These are phyloP conservation scores for Drosophila aldrichi DNA, from an alignment of 2,888 invertebrate genomes.

Conservation along the genomic window DNA sequence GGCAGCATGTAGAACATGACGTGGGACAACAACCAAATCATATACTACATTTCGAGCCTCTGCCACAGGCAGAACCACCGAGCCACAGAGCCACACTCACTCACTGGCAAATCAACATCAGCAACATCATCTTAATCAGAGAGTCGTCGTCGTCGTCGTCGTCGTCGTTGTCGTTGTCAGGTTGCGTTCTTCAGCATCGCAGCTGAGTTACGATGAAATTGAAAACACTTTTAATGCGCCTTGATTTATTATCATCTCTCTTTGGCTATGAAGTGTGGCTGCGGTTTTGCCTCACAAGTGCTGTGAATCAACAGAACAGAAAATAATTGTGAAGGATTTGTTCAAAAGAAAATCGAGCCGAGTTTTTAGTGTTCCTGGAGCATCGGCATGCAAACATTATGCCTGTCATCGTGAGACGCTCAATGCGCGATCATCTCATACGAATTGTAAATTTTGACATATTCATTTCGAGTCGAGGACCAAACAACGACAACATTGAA, in stretches of 20 bases:
- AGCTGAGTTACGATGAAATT: constrained; percentile 67
- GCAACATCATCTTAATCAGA: constrained; percentile 68
- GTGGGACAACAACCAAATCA: constrained; percentile 65
- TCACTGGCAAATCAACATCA: constrained; percentile 47
- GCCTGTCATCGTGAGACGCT: constrained; percentile 52
- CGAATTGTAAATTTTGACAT: constrained; percentile 79
- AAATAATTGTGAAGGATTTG: constrained; percentile 61
- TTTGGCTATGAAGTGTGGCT: constrained; percentile 46
- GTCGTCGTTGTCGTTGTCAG: too few species aligned
- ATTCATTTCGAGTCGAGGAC: constrained; percentile 70
- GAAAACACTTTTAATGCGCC: constrained; percentile 76
- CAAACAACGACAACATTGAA: constrained; percentile 56
- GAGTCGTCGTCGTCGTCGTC: constrained; percentile 44
- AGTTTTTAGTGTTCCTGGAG: constrained; percentile 31
- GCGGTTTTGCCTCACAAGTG: constrained; percentile 61
- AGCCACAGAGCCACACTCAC: constrained; percentile 23
- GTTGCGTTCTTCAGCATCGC: constrained; percentile 27
- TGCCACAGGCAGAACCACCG: constrained; percentile 31
- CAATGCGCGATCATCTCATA: constrained; percentile 56
- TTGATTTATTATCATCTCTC: constrained; percentile 71
- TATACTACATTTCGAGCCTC: constrained; percentile 41
- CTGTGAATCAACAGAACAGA: constrained; percentile 65
- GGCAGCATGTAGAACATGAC: constrained; percentile 74
- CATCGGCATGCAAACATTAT: constrained; percentile 44
- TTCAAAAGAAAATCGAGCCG: constrained; percentile 62